phyloP scores from a whole-genome alignment of 2,888 invertebrate genomes.

The Tipula helvola region DNA sequence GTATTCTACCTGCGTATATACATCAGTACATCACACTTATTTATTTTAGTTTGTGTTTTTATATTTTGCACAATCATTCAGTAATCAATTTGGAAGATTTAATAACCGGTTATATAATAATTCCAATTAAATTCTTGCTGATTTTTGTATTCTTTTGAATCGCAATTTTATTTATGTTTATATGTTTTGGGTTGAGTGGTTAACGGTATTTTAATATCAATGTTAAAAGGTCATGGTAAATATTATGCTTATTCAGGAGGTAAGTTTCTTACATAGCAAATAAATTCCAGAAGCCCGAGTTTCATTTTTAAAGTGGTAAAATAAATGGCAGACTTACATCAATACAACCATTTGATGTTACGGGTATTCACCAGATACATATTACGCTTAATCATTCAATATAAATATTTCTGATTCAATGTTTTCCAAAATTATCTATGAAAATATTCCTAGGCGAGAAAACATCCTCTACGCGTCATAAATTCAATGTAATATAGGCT shows the following conservation, averaged over 20 bases:
- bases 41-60: neutral
- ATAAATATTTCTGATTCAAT: too few species aligned
- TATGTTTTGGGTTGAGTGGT: neutral
- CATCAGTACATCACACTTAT: neutral
- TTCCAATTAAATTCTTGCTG: neutral
- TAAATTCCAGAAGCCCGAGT: too few species aligned
- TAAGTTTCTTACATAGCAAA: too few species aligned
- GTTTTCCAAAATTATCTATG: too few species aligned
- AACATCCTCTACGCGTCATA: too few species aligned
- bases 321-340: too few species aligned
- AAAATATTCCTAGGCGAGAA: too few species aligned
- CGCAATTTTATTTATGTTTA: neutral
- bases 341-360: too few species aligned
- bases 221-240: neutral
- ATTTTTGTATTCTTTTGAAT: neutral
- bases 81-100: neutral
- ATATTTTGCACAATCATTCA: neutral
- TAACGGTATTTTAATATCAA: neutral
- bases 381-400: too few species aligned
- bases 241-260: too few species aligned
- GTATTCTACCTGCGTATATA: neutral
- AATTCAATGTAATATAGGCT: neutral
- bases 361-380: too few species aligned
- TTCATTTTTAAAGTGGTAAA: too few species aligned
- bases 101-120: neutral